phyloP scores from a whole-genome alignment of 2,797 vertebrate genomes.

The Ceryle rudis region DNA sequence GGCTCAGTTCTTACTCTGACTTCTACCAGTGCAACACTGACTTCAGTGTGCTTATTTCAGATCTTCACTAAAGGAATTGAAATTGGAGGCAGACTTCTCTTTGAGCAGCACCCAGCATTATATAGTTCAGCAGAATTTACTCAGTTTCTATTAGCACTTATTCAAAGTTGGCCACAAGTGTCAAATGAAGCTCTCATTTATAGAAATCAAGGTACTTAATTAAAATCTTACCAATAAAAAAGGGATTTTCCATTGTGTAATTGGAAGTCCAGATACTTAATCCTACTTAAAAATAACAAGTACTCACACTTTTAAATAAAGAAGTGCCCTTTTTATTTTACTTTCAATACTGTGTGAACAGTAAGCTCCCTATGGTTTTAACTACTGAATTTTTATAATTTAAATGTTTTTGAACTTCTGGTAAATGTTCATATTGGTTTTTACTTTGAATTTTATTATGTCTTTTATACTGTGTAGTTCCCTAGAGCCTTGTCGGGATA shows the following conservation, averaged over 20 bases:
- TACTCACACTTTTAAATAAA: slow-evolving; percentile 37
- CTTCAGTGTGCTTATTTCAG: slow-evolving; percentile 33
- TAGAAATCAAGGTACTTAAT: slow-evolving; percentile 67
- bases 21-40: neutral
- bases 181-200: slow-evolving; percentile 63
- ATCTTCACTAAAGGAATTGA: slow-evolving; percentile 20
- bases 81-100: slow-evolving; percentile 12
- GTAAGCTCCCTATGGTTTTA: slow-evolving; percentile 37
- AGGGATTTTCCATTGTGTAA: slow-evolving; percentile 60
- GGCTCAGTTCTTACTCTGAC: neutral
- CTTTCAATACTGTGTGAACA: slow-evolving; percentile 6
- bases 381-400: slow-evolving; percentile 11
- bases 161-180: slow-evolving; percentile 60
- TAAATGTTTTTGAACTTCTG: slow-evolving; percentile 47
- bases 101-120: slow-evolving; percentile 5
- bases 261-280: slow-evolving; percentile 61
- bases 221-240: slow-evolving; percentile 70
- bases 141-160: slow-evolving; percentile 54
- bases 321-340: slow-evolving; percentile 36
- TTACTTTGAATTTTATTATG: slow-evolving; percentile 34
- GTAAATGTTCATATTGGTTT: neutral
- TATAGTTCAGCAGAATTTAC: slow-evolving; percentile 48
- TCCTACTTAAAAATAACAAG: slow-evolving; percentile 64
- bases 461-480: neutral
- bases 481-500: neutral